A percentile compares a stretch with the other conserved stretches of the same genome.
phyloP scores from a whole-genome alignment of 2,888 invertebrate species.

The Athalia circularis region DNA sequence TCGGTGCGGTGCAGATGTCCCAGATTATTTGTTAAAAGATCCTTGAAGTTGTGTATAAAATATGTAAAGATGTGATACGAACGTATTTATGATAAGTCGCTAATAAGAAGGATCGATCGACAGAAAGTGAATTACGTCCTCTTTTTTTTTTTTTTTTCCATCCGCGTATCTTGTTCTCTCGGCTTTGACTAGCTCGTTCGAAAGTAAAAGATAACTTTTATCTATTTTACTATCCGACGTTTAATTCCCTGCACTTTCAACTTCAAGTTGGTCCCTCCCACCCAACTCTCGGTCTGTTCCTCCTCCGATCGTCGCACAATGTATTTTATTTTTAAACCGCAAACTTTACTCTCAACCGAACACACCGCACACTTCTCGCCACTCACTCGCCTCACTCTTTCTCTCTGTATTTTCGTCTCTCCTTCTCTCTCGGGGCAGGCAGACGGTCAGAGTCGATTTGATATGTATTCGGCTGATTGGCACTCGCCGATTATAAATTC shows the following conservation, averaged over 20 bases:
- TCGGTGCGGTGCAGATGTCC: too few relatives aligned
- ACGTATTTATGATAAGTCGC: too few relatives aligned
- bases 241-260: constrained; percentile 35
- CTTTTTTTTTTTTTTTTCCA: background rate
- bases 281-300: background rate
- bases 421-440: too few relatives aligned
- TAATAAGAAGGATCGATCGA: too few relatives aligned
- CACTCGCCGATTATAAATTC: background rate
- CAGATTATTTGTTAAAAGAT: too few relatives aligned
- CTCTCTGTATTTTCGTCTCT: background rate
- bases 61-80: too few relatives aligned
- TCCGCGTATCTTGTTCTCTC: background rate
- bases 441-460: too few relatives aligned
- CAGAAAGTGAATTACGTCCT: too few relatives aligned
- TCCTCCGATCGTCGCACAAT: background rate
- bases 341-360: constrained; percentile 5
- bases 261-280: constrained; percentile 40
- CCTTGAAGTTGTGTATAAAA: too few relatives aligned
- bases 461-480: background rate
- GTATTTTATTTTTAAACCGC: constrained; percentile 41
- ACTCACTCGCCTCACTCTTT: background rate
- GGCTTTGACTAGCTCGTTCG: background rate
- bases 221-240: background rate
- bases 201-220: background rate
- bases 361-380: constrained; percentile 13